Evolutionary conservation across 2,113 vertebrate species (phyloP), one percentile per base, ranked within the genome.

Genomic region (Hystrix cristata): DNA sequence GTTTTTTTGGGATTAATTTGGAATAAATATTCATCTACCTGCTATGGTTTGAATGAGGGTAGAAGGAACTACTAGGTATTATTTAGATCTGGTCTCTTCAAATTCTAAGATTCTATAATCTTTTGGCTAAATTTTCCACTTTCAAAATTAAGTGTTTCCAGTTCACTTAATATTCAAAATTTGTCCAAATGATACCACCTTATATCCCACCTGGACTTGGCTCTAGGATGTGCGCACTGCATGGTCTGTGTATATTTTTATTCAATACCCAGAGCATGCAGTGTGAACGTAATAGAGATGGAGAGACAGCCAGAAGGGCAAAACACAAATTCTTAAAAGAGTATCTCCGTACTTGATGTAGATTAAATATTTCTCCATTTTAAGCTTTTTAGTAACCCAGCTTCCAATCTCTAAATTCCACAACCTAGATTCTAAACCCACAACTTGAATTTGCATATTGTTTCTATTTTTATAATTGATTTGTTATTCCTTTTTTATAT

Each of bases 191-290:
- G 34, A 51, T 95, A 62, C 51, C 48, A 67, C 25, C 29, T 79
- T 80, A 23, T 19, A 80, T 91, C 43, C 67, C 90, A 86, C 48
- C 18, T 62, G 64, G 71, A 69, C 7, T 43, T 98, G 97, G 95
- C 97, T 97, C 71, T 91, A 96, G 93, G 0, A 97, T 98, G 98
- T 98, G 97, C 98, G 99, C 98, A 98, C 98, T 99, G 98, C 98
- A 98, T 98, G 98, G 98, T 97, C 98, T 99, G 98, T 98, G 98
- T 99, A 98, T 98, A 98, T 98, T 53, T 96, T 76, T 97, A 92
- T 96, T 96, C 89, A 96, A 83, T 98, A 98, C 98, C 98, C 98
- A 99, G 98, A 98, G 97, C 98, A 65, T 98, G 98, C 98, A 98
- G 97, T 99, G 98, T 98, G 98, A 98, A 98, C 97, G 97, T 97